Percentiles rank a stretch among this genome's conserved stretches.
Evolutionary conservation across 2,797 vertebrate genomes (phyloP).

Genomic region (Spheniscus humboldti): DNA sequence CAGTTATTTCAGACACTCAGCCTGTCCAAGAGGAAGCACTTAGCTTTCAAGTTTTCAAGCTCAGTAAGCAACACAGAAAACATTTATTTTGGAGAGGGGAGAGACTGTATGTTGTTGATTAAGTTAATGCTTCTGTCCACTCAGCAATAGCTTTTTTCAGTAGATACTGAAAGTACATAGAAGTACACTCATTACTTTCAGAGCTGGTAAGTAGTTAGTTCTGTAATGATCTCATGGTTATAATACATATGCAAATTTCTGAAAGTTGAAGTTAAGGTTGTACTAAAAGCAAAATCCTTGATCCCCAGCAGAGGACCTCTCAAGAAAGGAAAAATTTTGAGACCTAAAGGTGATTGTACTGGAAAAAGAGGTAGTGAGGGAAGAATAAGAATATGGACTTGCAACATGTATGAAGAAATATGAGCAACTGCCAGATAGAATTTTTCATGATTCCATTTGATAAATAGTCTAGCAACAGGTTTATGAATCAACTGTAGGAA

Average conservation of each 20-base stretch:
- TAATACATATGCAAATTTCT: neutral
- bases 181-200: neutral
- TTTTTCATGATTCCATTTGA: neutral
- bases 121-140: slow-evolving; percentile 15
- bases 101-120: neutral
- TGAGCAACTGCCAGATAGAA: neutral
- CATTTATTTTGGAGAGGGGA: neutral
- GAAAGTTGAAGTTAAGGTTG: neutral
- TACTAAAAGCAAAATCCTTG: neutral
- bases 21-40: slow-evolving; percentile 31
- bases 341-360: neutral
- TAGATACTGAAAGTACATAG: neutral
- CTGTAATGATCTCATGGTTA: neutral
- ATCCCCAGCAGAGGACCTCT: neutral
- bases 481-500: slow-evolving; percentile 4
- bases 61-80: slow-evolving; percentile 38
- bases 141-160: slow-evolving; percentile 32
- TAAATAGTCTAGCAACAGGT: neutral
- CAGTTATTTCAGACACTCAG: slow-evolving; percentile 23
- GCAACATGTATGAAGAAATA: neutral
- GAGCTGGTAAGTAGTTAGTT: neutral
- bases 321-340: neutral
- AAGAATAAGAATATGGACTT: neutral
- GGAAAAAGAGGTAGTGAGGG: neutral
- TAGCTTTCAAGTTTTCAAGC: slow-evolving; percentile 52